These are phyloP conservation scores for Limnephilus auricula DNA, from an alignment of 2,888 invertebrate genomes.

Conservation along the genomic window DNA sequence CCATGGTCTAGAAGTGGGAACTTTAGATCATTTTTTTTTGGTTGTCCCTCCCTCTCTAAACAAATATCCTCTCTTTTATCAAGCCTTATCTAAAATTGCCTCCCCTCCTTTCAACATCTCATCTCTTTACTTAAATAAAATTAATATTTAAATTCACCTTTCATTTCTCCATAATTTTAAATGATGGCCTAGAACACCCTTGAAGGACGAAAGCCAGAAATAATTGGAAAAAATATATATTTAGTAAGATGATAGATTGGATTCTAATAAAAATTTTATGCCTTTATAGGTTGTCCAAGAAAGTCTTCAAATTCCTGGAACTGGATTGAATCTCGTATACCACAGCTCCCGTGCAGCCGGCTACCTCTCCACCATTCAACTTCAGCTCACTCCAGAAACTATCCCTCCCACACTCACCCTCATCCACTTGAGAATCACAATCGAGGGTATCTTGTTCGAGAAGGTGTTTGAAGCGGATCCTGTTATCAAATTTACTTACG, in stretches of 20 bases:
- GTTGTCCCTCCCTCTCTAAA: too few relatives aligned
- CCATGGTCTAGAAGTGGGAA: too few relatives aligned
- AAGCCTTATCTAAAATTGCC: too few relatives aligned
- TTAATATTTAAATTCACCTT: too few relatives aligned
- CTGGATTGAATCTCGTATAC: slow-evolving; percentile 96
- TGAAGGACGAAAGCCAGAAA: too few relatives aligned
- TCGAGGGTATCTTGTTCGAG: slow-evolving; percentile 96
- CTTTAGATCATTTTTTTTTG: too few relatives aligned
- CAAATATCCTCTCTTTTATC: too few relatives aligned
- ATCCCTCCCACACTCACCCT: slow-evolving; percentile 89
- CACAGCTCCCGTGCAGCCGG: slow-evolving; percentile 97
- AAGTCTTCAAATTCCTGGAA: slow-evolving; percentile 95
- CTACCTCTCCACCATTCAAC: slow-evolving; percentile 93
- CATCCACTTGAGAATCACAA: slow-evolving; percentile 95
- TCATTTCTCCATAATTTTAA: too few relatives aligned
- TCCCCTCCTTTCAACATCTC: too few relatives aligned
- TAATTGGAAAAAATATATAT: too few relatives aligned
- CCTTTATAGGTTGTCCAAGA: slow-evolving; percentile 91
- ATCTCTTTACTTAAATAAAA: too few relatives aligned
- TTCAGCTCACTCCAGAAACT: slow-evolving; percentile 91
- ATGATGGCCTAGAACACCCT: too few relatives aligned
- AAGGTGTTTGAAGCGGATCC: slow-evolving; percentile 97
- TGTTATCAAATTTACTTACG: slow-evolving; percentile 96
- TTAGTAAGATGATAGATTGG: not conserved
- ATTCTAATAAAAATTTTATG: not conserved